Base-by-base conservation (phyloP, 2,113 vertebrate genomes). In the Syngnathoides biaculeatus region DNA sequence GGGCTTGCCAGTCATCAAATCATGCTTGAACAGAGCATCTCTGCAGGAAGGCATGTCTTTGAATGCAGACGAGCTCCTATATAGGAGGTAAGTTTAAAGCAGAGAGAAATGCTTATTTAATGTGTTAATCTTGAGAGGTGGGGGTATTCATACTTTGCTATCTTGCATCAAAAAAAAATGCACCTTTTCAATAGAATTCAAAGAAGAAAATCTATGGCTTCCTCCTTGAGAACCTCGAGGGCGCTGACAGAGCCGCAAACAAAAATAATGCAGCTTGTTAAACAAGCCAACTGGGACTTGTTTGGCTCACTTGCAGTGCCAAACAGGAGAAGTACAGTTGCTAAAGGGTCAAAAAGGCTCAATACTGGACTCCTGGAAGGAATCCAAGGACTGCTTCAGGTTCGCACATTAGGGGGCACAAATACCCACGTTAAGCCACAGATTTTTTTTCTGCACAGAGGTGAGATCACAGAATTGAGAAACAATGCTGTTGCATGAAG, bases 181-280 rank as follows among this genome's bases (percentile, higher is more conserved):
- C 55, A 57, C 55, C 26, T 57, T 57, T 57, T 8, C 12, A 57
- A 57, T 30, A 14, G 15, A 30, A 57, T 57, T 57, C 55, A 56
- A 56, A 27, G 27, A 57, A 57, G 17, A 30, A 17, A 57, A 57
- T 57, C 15, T 35, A 57, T 30, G 26, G 55, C 55, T 57, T 57
- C 5, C 30, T 57, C 27, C 55, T 30, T 30, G 55, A 13, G 26
- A 57, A 30, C 55, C 55, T 57, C 30, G 55, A 57, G 55, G 55
- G 55, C 26, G 55, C 55, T 57, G 55, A 57, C 14, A 26, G 55
- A 14, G 55, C 55, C 7, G 55, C 26, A 30, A 57, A 30, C 55
- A 57, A 57, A 57, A 26, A 57, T 57, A 15, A 57, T 57, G 55
- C 30, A 30, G 55, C 55, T 57, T 57, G 55, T 57, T 57, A 57